Evolutionary conservation across 1,140 invertebrate genomes (phyloP), one percentile per base, ranked within the genome.

Genomic region (Drosophila arizonae): DNA sequence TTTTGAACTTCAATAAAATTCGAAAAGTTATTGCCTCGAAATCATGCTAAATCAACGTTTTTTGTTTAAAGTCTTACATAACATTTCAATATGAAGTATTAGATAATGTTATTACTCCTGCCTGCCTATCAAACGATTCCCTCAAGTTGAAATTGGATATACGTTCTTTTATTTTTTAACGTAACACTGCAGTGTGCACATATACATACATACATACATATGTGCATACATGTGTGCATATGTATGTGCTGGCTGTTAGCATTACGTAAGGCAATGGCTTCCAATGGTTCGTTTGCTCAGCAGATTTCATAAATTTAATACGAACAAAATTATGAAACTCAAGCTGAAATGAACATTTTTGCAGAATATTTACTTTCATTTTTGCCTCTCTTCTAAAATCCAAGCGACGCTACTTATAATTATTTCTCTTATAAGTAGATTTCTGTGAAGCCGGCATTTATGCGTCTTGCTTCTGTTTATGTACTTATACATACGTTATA

Each of bases 241-340:
- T 36, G 33, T 6, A 33, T 39, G 1, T 39, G 21, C 36, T 13
- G 10, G 10, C 11, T 39, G 46, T 6, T 9, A 11, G 21, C 46
- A 26, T 52, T n/a, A 52, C 13, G 50, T 52, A 52, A 52, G 13
- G 8, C n/a, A 51, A 51, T n/a, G 24, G 50, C 50, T 13, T 51
- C 50, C 50, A 30, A 21, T 9, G 8, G 24, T 4, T 21, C 11
- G 50, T 13, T 8, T 51, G 50, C 1, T 28, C 50, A 51, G 50
- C 26, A 52, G 4, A 11, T 11, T 39, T 39, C 36, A 39, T 39
- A 17, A 46, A 46, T 45, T 15, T 5, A 45, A 45, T 10, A 45
- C 15, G 43, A 45, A 45, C 33, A 39, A 8, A 52, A 50, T 26
- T 50, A 50, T 11, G 9, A 28, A 51, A 51, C 10, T 46, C 3